Evolutionary conservation across 2,113 vertebrate species (phyloP).

Genomic region (Arenaria interpres): DNA sequence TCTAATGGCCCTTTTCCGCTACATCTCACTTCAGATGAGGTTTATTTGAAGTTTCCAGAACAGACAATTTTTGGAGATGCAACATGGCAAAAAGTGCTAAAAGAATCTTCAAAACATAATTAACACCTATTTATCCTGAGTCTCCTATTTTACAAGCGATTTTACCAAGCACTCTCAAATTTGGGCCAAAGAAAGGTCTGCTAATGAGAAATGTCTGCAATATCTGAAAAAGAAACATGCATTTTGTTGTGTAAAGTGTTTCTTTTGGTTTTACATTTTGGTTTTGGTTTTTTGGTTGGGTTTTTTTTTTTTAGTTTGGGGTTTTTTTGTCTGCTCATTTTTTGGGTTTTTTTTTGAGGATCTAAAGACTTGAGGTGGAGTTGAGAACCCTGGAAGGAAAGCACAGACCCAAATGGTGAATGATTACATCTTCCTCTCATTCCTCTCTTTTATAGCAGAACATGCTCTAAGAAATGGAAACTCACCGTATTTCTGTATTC

Average conservation of each 20-base stretch:
- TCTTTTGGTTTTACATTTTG: background rate
- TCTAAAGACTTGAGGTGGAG: background rate
- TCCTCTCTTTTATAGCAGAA: background rate
- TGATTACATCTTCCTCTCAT: background rate
- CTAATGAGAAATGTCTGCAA: background rate
- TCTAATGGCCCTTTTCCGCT: constrained; percentile 22
- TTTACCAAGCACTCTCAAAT: background rate
- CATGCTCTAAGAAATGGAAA: background rate
- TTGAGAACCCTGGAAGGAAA: background rate
- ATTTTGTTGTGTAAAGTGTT: background rate
- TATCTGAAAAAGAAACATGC: background rate
- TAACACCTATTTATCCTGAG: constrained; percentile 48
- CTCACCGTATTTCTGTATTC: background rate
- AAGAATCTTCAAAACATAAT: constrained; percentile 49
- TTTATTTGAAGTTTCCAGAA: constrained; percentile 55
- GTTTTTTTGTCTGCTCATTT: background rate
- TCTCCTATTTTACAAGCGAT: background rate
- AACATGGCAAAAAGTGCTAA: constrained; percentile 36
- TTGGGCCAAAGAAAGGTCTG: background rate
- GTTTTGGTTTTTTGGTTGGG: too few species aligned
- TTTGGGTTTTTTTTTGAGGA: background rate
- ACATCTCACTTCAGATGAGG: constrained; percentile 27
- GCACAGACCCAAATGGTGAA: background rate
- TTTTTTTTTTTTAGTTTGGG: background rate
- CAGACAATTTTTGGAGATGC: constrained; percentile 11